Percentiles rank a stretch among this genome's conserved stretches.
phyloP scores from a whole-genome alignment of 2,888 invertebrate species.

The Dicycla oo region DNA sequence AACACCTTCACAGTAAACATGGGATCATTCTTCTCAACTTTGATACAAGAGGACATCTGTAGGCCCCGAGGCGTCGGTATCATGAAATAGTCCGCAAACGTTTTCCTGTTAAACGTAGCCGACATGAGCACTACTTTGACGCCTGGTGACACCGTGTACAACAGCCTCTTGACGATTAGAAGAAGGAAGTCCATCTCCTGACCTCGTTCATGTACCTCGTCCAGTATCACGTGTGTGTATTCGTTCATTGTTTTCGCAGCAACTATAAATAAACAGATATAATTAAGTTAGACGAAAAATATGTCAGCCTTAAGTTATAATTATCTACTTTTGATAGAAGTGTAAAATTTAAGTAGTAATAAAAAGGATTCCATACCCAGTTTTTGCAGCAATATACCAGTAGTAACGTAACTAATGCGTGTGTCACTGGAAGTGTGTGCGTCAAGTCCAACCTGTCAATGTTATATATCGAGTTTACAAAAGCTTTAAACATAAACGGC shows the following conservation, averaged over 20 bases:
- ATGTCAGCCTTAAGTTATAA: neutral
- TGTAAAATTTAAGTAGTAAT: neutral
- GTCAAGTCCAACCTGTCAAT: constrained; percentile 92
- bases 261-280: constrained; percentile 79
- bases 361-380: constrained; percentile 81
- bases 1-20: constrained; percentile 91
- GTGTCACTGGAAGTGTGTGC: constrained; percentile 92
- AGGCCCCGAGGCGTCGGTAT: constrained; percentile 74
- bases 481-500: neutral
- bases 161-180: constrained; percentile 94
- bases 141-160: constrained; percentile 88
- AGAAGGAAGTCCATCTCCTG: constrained; percentile 97
- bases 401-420: constrained; percentile 96
- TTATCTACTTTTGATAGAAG: neutral
- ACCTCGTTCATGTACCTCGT: constrained; percentile 98
- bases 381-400: constrained; percentile 96
- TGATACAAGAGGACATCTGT: constrained; percentile 81
- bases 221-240: constrained; percentile 97
- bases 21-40: constrained; percentile 85
- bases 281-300: neutral
- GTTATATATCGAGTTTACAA: neutral
- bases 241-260: constrained; percentile 92
- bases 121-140: constrained; percentile 95
- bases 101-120: constrained; percentile 95
- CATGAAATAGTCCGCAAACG: constrained; percentile 93